Evolutionary conservation across 2,888 invertebrate genomes (phyloP), one percentile per base, ranked within the genome.

Genomic region (Tholera decimalis): DNA sequence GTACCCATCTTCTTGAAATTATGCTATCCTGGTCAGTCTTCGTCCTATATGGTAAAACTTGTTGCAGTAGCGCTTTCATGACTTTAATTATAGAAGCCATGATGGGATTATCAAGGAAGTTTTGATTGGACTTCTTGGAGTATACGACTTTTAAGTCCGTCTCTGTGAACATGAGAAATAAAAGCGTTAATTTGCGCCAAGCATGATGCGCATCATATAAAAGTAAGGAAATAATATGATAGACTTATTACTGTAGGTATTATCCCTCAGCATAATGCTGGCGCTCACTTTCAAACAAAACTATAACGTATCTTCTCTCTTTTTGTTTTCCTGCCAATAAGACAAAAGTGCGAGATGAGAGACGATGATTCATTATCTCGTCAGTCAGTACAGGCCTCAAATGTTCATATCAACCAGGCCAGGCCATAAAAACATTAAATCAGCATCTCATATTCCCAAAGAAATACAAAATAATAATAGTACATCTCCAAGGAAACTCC

Each of bases 1-100:
- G 2, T 61, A 28, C 30, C 58, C 18, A 18, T 69, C 33, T 58
- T 33, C 22, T 1, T 58, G 30, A 39, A 46, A 26, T 39, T 41
- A 54, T 30, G 22, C 24, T 41, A 30, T n/a, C 46, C 37, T 22
- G 15, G 6, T 26, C 30, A 26, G 0, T 39, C 4, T 22, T 15
- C 1, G 33, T 26, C 11, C 33, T 13, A 11, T 15, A 18, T 51
- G 18, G 30, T 47, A 15, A 11, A 55, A 28, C 20, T 22, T 44
- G 11, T 28, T 28, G n/a, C 18, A 26, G 5, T 11, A 28, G 18
- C 5, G 26, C 18, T 47, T 11, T 28, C 5, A 47, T 47, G 28
- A 18, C 11, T 47, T 47, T 47, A 28, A 47, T 47, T 47, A 47
- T 30, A 47, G 47, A 8, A 13, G 18, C 41, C 13, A 0, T 24